Conservation (phyloP, 1,140 invertebrate genomes). For the Platyura marginata region DNA sequence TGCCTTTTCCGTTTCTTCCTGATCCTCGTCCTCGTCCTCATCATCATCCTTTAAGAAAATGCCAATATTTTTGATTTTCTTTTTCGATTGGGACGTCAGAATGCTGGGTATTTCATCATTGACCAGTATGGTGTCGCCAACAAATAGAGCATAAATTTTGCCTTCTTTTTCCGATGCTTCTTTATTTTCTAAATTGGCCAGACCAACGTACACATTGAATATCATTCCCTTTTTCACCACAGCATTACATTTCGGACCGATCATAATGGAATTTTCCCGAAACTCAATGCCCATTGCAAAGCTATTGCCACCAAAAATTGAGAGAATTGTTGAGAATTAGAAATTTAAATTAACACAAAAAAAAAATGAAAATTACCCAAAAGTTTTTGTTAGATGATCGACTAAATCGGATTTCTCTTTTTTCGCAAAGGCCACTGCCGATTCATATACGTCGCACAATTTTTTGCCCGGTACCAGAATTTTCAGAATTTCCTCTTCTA, state of each 20-base stretch:
- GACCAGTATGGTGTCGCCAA: conserved; percentile 92
- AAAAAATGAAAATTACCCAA: no score
- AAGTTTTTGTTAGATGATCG: conserved; percentile 85
- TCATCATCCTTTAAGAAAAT: conserved; percentile 93
- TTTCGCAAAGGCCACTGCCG: conserved; percentile 65
- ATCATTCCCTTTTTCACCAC: conserved; percentile 88
- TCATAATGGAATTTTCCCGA: conserved; percentile 79
- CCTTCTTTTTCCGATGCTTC: conserved; percentile 67
- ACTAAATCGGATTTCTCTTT: conserved; percentile 71
- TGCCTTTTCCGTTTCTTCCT: conserved; percentile 38
- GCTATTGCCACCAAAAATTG: no score
- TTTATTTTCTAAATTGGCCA: conserved; percentile 73
- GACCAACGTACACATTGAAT: conserved; percentile 89
- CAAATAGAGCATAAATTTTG: conserved; percentile 85
- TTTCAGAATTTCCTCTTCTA: conserved; percentile 87
- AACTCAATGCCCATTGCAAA: conserved; percentile 98
- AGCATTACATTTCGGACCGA: conserved; percentile 73
- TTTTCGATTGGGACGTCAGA: conserved; percentile 81
- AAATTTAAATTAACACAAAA: no score
- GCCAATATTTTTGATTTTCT: conserved; percentile 90
- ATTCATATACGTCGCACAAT: conserved; percentile 78
- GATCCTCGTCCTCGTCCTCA: conserved; percentile 55
- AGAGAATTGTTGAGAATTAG: no score
- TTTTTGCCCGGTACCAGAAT: conserved; percentile 66
- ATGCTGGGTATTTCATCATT: conserved; percentile 71